These are phyloP conservation scores for Synanthedon myopaeformis DNA, from an alignment of 2,888 invertebrate genomes.

Conservation along the genomic window DNA sequence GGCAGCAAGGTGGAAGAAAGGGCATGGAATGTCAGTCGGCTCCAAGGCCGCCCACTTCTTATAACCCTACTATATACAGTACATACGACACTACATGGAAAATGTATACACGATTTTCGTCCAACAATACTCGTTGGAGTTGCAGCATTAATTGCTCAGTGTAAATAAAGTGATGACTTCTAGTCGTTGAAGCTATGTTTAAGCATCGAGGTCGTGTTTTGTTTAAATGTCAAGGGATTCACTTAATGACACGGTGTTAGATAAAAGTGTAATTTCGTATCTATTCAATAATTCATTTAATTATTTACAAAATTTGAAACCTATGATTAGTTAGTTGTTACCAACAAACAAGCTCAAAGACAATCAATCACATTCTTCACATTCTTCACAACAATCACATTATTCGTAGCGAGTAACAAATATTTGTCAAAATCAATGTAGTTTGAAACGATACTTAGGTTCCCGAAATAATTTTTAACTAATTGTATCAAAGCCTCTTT, in stretches of 20 bases:
- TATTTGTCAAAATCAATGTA: no score
- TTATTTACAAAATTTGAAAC: no score
- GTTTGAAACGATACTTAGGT: no score
- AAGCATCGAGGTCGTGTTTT: conserved; percentile 38
- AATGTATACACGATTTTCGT: conserved; percentile 13
- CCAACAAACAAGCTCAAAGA: no score
- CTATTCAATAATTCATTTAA: no score
- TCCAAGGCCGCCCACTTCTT: conserved; percentile 44
- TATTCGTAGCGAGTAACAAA: no score
- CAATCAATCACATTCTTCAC: no score
- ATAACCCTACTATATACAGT: conserved; percentile 23
- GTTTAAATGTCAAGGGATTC: conserved; percentile 59
- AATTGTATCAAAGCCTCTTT: no score
- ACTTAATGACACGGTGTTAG: background rate
- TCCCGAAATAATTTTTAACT: no score
- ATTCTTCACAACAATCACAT: no score
- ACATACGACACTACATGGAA: conserved; percentile 14
- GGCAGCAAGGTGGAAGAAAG: conserved; percentile 65
- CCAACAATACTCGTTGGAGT: conserved; percentile 19
- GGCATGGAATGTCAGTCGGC: conserved; percentile 56
- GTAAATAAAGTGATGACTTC: conserved; percentile 29
- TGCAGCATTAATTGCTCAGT: conserved; percentile 34
- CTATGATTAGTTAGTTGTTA: no score
- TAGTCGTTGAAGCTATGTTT: conserved; percentile 41
- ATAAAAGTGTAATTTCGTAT: background rate